Evolutionary conservation across 1,140 invertebrate species (phyloP), one percentile per base, ranked within the genome.

Genomic region (Drosophila micromelanica): DNA sequence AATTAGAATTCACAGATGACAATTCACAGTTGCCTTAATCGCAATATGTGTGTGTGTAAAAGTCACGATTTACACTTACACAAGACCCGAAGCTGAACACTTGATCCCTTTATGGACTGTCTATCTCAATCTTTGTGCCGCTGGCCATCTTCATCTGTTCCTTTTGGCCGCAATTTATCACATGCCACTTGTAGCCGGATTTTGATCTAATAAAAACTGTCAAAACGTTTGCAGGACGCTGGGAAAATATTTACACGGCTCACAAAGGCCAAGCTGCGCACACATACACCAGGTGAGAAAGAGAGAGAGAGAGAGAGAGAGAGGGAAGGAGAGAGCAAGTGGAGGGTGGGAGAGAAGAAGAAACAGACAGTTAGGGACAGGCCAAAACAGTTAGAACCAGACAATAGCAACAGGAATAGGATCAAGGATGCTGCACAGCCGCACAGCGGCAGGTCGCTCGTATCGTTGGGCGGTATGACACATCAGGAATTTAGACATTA

Each of bases 191-290:
- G 78, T 82, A 73, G 65, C 67, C 71, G 78, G 81, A 73, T 77
- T 76, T 75, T 86, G 82, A 86, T 86, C 81, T 75, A 87, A 87
- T 89, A 90, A 87, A 87, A 87, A 80, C 80, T 87, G 85, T 90
- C 80, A 90, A 90, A 90, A 87, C 84, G 84, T 90, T 89, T 85
- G 85, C 85, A 84, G 67, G 73, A 84, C 63, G 76, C 79, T 87
- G 84, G 84, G 84, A 87, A 87, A 87, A 87, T 85, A 87, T 87
- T 87, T 87, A 87, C 85, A 89, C 65, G 69, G 40, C 60, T 45
- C 65, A 61, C 64, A 85, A 74, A 61, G 63, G 63, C 11, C 35
- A 59, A 35, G 6, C 20, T 15, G 45, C 54, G 57, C 62, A 52
- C 5, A 67, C 20, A 37, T 5, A n/a, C 20, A 40, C 5, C 7